These are phyloP conservation scores for Tinamus guttatus DNA, from an alignment of 2,113 vertebrate genomes.

Conservation along the genomic window DNA sequence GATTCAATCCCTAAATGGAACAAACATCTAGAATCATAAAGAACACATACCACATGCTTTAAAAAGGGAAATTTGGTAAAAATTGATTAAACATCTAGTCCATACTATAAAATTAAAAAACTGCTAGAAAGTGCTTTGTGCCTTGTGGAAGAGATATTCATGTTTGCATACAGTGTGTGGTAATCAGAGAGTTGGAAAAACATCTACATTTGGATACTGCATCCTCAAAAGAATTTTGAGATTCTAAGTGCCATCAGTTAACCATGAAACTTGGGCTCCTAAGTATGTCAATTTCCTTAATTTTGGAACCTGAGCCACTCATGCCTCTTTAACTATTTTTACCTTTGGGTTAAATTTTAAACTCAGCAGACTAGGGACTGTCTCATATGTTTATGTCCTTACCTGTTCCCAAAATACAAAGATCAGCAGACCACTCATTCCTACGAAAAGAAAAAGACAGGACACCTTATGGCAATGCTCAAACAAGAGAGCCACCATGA, in stretches of 20 bases:
- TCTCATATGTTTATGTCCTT: neutral
- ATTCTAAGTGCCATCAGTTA: neutral
- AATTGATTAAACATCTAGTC: neutral
- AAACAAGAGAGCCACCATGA: neutral
- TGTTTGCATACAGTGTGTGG: neutral
- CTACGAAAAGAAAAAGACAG: neutral
- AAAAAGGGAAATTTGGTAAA: neutral
- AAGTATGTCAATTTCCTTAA: neutral
- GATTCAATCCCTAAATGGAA: rapidly evolving
- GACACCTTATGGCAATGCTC: neutral
- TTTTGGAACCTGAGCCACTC: neutral
- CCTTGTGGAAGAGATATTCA: neutral
- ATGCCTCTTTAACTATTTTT: neutral
- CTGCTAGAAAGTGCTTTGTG: neutral
- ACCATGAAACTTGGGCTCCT: neutral
- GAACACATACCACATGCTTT: neutral
- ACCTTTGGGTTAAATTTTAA: neutral
- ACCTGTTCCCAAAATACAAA: neutral
- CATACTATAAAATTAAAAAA: neutral
- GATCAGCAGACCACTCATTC: neutral
- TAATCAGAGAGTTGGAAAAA: neutral
- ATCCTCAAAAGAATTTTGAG: neutral
- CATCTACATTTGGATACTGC: neutral
- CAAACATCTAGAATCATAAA: neutral
- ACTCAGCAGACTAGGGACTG: neutral